Percentiles rank a stretch among this genome's conserved stretches.
Conservation (phyloP, 1,140 invertebrate genomes). For the Atopsyche davidsoni region DNA sequence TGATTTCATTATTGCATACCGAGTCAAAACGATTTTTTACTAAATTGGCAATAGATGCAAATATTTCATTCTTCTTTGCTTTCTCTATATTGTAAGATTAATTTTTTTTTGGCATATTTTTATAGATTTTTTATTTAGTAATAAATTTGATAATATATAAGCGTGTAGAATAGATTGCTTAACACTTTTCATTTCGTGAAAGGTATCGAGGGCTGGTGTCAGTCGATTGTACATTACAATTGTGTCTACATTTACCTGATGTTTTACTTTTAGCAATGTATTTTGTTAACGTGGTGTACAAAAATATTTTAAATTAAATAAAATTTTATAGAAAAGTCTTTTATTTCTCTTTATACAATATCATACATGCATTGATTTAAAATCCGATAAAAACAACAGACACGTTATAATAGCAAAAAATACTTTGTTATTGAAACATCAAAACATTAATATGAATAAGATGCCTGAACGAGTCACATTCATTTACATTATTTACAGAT, state of each 20-base stretch:
- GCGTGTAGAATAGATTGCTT: conserved; percentile 18
- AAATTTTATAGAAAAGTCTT: conserved; percentile 29
- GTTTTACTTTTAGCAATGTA: conserved; percentile 27
- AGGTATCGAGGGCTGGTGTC: conserved; percentile 12
- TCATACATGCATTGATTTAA: too few relatives aligned
- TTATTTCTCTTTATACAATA: too few relatives aligned
- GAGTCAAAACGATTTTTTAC: too few relatives aligned
- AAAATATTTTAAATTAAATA: conserved; percentile 30
- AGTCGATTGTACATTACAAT: conserved; percentile 23
- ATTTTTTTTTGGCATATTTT: background rate
- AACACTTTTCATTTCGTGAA: background rate
- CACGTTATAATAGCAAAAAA: too few relatives aligned
- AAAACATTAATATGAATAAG: too few relatives aligned
- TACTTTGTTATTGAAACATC: too few relatives aligned
- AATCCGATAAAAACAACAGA: too few relatives aligned
- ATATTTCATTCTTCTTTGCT: too few relatives aligned
- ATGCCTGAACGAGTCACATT: too few relatives aligned
- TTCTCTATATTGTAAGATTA: background rate
- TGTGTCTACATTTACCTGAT: conserved; percentile 27
- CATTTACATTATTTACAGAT: too few relatives aligned
- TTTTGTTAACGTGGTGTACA: conserved; percentile 30
- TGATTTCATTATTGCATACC: too few relatives aligned
- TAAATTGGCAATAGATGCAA: too few relatives aligned
- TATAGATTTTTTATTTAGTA: conserved; percentile 4
- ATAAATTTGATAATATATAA: background rate